Percentiles rank a stretch among this genome's conserved stretches.
Evolutionary conservation across 2,797 vertebrate genomes (phyloP).

Genomic region (Trachurus trachurus): DNA sequence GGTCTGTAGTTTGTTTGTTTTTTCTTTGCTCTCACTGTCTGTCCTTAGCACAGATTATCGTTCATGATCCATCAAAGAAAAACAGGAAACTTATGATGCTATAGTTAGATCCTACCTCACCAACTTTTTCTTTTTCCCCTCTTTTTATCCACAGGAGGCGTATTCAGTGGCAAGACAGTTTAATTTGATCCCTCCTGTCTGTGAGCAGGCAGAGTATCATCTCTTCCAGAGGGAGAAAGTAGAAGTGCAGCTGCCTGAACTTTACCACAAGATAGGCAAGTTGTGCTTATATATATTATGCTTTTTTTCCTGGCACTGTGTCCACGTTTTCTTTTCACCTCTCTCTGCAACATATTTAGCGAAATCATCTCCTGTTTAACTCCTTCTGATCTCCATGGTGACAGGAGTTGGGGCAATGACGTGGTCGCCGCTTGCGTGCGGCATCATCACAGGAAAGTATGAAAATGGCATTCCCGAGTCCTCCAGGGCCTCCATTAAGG

Average conservation of each 20-base stretch:
- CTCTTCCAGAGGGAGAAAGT: constrained; percentile 99
- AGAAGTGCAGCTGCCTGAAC: constrained; percentile 96
- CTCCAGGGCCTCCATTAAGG: constrained; percentile 97
- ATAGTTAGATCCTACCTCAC: neutral
- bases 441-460: constrained; percentile 98
- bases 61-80: neutral
- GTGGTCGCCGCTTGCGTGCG: constrained; percentile 98
- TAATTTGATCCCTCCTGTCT: constrained; percentile 97
- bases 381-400: constrained; percentile 50
- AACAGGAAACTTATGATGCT: neutral
- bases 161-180: constrained; percentile 98
- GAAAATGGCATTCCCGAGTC: constrained; percentile 97
- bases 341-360: neutral
- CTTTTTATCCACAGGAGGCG: constrained; percentile 88
- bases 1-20: no score
- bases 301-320: constrained; percentile 31
- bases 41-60: neutral
- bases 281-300: constrained; percentile 12
- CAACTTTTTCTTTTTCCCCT: constrained; percentile 4
- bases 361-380: constrained; percentile 20
- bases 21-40: neutral
- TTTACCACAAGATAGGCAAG: constrained; percentile 99
- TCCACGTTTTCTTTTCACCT: constrained; percentile 23
- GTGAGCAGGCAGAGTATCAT: constrained; percentile 98
- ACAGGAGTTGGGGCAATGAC: constrained; percentile 98